These are phyloP conservation scores for Todus mexicanus DNA, from an alignment of 2,797 vertebrate genomes.

Conservation along the genomic window DNA sequence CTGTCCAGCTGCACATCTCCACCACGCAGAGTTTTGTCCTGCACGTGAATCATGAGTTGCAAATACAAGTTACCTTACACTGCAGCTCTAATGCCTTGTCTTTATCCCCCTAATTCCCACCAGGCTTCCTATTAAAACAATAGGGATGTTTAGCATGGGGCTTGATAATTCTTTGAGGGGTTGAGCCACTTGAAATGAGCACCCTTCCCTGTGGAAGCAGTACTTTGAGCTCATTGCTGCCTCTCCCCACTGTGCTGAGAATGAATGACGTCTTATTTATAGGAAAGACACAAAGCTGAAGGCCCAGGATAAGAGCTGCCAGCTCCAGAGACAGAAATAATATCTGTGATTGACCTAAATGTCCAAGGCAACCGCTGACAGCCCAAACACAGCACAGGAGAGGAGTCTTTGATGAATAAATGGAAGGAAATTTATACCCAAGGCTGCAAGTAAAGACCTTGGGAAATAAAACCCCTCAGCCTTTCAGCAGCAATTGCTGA, in stretches of 20 bases:
- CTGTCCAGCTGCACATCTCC: not conserved
- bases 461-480: not conserved
- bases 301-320: not conserved
- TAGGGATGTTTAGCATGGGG: not conserved
- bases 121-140: not conserved
- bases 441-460: slow-evolving; percentile 6
- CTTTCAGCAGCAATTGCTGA: not conserved
- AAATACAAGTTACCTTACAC: not conserved
- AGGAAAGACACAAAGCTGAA: slow-evolving; percentile 30
- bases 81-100: not conserved
- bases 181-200: not conserved
- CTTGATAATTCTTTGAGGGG: not conserved
- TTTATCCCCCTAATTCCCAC: not conserved
- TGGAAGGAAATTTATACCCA: slow-evolving; percentile 6
- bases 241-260: not conserved
- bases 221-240: not conserved
- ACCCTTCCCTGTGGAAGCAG: not conserved
- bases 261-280: slow-evolving; percentile 18
- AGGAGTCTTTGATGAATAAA: not conserved
- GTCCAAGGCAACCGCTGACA: slow-evolving; percentile 2
- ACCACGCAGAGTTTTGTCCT: accelerated
- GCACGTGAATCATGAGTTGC: not conserved
- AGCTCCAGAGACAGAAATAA: slow-evolving; percentile 28
- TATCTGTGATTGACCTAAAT: slow-evolving; percentile 58
- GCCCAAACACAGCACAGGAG: not conserved